Evolutionary conservation across 2,888 invertebrate genomes (phyloP).

Genomic region (Acronicta aceris): DNA sequence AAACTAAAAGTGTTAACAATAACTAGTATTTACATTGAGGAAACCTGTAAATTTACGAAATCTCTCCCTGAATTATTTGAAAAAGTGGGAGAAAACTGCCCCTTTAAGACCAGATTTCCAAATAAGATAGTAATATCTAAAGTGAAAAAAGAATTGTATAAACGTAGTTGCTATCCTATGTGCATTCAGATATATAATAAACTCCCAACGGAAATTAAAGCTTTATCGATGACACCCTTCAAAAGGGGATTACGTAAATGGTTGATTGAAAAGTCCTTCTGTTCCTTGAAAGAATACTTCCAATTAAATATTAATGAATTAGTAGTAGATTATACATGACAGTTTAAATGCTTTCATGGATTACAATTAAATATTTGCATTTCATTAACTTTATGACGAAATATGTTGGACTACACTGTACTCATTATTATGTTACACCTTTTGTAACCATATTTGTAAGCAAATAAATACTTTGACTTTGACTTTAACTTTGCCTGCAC

Average conservation of each 20-base stretch:
- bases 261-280: background rate
- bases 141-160: background rate
- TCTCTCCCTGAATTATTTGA: background rate
- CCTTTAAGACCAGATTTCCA: background rate
- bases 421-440: background rate
- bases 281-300: background rate
- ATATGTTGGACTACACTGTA: background rate
- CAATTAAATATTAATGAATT: background rate
- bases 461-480: slow-evolving; percentile 2
- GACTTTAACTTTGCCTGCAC: too few species aligned
- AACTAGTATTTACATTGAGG: slow-evolving; percentile 1
- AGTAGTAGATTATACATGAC: too few species aligned
- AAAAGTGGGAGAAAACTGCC: slow-evolving; percentile 1
- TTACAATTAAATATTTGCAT: background rate
- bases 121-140: background rate
- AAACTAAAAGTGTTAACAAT: background rate
- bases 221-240: too few species aligned
- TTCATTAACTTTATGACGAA: background rate
- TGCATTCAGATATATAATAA: background rate
- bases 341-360: background rate
- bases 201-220: too few species aligned
- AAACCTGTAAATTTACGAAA: background rate
- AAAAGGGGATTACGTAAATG: slow-evolving; percentile 1
- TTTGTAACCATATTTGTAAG: slow-evolving; percentile 2
- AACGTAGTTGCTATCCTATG: background rate